Evolutionary conservation across 2,888 invertebrate species (phyloP).

Genomic region (Hyles lineata): DNA sequence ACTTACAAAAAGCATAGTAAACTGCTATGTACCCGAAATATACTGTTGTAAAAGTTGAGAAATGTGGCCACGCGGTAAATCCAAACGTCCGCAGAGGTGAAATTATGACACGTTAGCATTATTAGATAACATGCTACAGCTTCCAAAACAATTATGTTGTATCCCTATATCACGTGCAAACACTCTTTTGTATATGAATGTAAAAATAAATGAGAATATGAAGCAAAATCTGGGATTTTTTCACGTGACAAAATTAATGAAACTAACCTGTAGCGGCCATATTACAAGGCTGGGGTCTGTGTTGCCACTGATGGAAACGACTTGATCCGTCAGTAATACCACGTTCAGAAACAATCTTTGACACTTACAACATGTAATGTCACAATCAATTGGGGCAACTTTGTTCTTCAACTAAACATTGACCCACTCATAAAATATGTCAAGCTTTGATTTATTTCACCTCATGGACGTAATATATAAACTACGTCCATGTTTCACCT

Average conservation of each 20-base stretch:
- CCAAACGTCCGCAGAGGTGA: slow-evolving; percentile 82
- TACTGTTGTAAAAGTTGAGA: slow-evolving; percentile 59
- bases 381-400: background rate
- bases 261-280: slow-evolving; percentile 91
- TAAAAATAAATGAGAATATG: slow-evolving; percentile 47
- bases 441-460: too few species aligned
- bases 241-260: slow-evolving; percentile 82
- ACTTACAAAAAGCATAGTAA: slow-evolving; percentile 42
- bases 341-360: slow-evolving; percentile 27
- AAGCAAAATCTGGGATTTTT: slow-evolving; percentile 58
- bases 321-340: slow-evolving; percentile 39
- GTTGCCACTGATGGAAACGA: slow-evolving; percentile 69
- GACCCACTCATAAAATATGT: too few species aligned
- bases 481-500: too few species aligned
- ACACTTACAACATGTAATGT: background rate
- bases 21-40: slow-evolving; percentile 50
- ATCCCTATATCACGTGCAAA: slow-evolving; percentile 1
- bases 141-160: slow-evolving; percentile 35
- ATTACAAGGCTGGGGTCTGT: slow-evolving; percentile 85
- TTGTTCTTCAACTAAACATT: too few species aligned
- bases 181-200: slow-evolving; percentile 37
- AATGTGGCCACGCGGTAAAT: slow-evolving; percentile 85
- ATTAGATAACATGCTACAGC: slow-evolving; percentile 65
- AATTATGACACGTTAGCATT: slow-evolving; percentile 84
- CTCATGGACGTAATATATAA: too few species aligned